Conservation (phyloP, 2,113 vertebrate genomes). For the Edolisoma coerulescens region DNA sequence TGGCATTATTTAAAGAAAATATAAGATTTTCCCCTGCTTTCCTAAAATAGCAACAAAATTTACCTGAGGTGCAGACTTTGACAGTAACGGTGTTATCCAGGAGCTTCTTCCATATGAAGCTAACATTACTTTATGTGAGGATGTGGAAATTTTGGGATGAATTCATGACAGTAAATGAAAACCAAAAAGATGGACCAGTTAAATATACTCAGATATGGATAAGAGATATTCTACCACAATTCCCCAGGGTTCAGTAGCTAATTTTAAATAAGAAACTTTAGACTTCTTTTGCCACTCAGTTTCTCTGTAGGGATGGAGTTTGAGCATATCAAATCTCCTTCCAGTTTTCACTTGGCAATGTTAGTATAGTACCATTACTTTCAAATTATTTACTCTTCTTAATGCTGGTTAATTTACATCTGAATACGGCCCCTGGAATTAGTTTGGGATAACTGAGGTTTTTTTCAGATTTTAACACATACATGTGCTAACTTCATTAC, state of each 20-base stretch:
- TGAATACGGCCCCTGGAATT: not conserved
- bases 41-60: not conserved
- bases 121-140: not conserved
- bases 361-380: not conserved
- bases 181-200: slow-evolving; percentile 37
- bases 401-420: not conserved
- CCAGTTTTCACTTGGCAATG: not conserved
- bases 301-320: not conserved
- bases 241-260: slow-evolving; percentile 18
- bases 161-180: not conserved
- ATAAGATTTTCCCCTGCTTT: not conserved
- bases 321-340: not conserved
- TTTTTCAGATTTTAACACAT: not conserved
- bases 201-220: slow-evolving; percentile 18
- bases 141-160: not conserved
- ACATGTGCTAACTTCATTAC: not conserved
- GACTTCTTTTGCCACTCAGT: not conserved
- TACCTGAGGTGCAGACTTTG: not conserved
- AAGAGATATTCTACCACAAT: not conserved
- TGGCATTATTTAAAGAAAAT: not conserved
- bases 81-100: not conserved
- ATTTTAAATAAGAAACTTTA: slow-evolving; percentile 40
- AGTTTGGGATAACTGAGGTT: accelerated
- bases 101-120: not conserved
- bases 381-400: not conserved